Evolutionary conservation across 1,140 invertebrate genomes (phyloP), one percentile per base, ranked within the genome.

Genomic region (Drosophila yakuba): DNA sequence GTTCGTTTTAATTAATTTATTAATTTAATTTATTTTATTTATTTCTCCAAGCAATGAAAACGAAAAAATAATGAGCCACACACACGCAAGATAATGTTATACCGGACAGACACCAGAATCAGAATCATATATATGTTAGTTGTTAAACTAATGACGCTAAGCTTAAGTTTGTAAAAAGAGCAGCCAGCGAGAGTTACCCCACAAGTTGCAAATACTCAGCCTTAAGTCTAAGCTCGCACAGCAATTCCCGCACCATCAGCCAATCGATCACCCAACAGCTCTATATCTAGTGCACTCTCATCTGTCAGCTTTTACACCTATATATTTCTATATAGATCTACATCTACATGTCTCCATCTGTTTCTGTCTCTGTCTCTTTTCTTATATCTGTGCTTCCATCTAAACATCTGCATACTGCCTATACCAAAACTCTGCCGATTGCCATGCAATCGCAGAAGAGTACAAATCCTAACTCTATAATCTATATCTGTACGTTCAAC

Each of bases 11-110:
- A 90, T 86, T 90, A 86, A 90, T 90, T 90, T 90, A 90, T 90
- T 90, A 90, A 86, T 82, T 84, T 90, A 90, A 90, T 90, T 90
- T 90, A 90, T 90, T 86, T 88, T 86, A 86, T 90, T 90, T 90
- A 86, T 90, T 89, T 86, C 74, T 79, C 60, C 69, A 84, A 74
- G 83, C 73, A 62, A 66, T 51, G 59, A 72, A 78, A 66, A 39
- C 63, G 64, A 80, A 67, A 67, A 59, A 35, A 36, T 45, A 66
- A 63, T 66, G 60, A 69, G 55, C 43, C 67, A 72, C 57, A 56
- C 41, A 74, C 48, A 76, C 57, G 57, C 41, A 60, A 48, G 54
- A 71, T 47, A 51, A 76, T 48, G 64, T 45, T 69, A 52, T 68
- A 67, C 23, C 50, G 64, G 74, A 72, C 57, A 66, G 55, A 48